These are phyloP conservation scores for Mola mola DNA, from an alignment of 2,113 vertebrate genomes.

Conservation along the genomic window DNA sequence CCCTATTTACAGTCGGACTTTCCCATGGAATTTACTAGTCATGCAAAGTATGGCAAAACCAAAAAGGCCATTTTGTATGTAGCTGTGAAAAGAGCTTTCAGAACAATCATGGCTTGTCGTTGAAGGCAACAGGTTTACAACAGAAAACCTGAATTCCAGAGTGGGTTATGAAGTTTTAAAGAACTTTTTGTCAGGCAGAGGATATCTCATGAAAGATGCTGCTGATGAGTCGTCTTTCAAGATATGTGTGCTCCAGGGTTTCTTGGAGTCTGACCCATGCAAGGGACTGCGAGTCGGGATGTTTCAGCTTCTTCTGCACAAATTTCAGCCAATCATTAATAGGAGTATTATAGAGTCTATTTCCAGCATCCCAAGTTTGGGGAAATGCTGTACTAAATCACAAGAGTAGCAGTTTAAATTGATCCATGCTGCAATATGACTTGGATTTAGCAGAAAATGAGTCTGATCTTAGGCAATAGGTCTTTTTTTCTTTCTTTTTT, in stretches of 20 bases:
- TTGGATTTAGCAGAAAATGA: not conserved
- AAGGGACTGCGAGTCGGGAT: not conserved
- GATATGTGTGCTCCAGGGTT: not conserved
- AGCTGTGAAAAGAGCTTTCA: not conserved
- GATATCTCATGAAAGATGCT: not conserved
- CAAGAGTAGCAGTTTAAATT: too few relatives aligned
- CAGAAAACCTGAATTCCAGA: not conserved
- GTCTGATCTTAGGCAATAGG: too few relatives aligned
- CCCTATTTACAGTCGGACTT: too few relatives aligned
- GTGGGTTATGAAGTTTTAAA: not conserved
- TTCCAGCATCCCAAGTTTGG: not conserved
- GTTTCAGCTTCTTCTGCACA: not conserved
- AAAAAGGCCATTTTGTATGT: too few relatives aligned
- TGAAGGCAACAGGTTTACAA: not conserved
- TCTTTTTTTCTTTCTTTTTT: too few relatives aligned
- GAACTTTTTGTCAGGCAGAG: not conserved
- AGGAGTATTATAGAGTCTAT: not conserved
- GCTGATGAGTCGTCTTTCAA: not conserved
- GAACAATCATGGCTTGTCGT: not conserved
- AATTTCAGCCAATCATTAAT: not conserved
- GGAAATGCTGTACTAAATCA: not conserved
- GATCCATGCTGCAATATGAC: too few relatives aligned
- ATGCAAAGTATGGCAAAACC: too few relatives aligned
- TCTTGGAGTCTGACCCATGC: not conserved
- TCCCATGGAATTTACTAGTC: too few relatives aligned